phyloP scores from a whole-genome alignment of 2,797 vertebrate genomes.

The Neosalanx taihuensis region DNA sequence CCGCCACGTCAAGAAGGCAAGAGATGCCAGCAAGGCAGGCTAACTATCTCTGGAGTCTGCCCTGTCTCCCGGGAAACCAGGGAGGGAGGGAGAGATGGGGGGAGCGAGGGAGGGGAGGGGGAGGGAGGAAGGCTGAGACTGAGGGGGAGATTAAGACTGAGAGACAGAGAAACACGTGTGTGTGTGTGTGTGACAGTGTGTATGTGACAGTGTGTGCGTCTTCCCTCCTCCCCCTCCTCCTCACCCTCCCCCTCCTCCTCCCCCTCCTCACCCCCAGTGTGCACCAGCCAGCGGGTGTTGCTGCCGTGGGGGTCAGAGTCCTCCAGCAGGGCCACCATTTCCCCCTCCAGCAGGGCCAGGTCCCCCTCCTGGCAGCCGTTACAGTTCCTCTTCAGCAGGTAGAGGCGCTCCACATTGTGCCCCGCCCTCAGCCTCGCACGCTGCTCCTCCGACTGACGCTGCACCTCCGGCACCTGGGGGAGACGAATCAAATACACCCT shows the following conservation, averaged over 20 bases:
- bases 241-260: slow-evolving; percentile 58
- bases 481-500: too few species aligned
- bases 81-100: too few species aligned
- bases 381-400: slow-evolving; percentile 93
- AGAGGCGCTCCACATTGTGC: slow-evolving; percentile 72
- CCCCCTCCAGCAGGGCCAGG: slow-evolving; percentile 89
- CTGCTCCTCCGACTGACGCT: slow-evolving; percentile 83
- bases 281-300: slow-evolving; percentile 90
- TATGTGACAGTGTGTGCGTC: neutral
- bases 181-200: too few species aligned
- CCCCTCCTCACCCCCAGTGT: slow-evolving; percentile 79
- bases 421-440: slow-evolving; percentile 78
- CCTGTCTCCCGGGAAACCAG: too few species aligned
- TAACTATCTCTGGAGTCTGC: too few species aligned
- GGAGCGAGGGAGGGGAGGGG: too few species aligned
- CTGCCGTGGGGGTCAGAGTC: slow-evolving; percentile 88
- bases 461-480: slow-evolving; percentile 73
- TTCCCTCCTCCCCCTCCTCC: too few species aligned
- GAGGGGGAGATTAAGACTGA: too few species aligned
- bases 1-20: too few species aligned
- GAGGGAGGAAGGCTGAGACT: too few species aligned
- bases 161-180: too few species aligned
- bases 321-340: slow-evolving; percentile 89
- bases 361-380: slow-evolving; percentile 92
- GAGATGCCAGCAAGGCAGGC: too few species aligned